A percentile compares a stretch with the other conserved stretches of the same genome.
Evolutionary conservation across 2,113 vertebrate genomes (phyloP).

Genomic region (Grantiella picta): DNA sequence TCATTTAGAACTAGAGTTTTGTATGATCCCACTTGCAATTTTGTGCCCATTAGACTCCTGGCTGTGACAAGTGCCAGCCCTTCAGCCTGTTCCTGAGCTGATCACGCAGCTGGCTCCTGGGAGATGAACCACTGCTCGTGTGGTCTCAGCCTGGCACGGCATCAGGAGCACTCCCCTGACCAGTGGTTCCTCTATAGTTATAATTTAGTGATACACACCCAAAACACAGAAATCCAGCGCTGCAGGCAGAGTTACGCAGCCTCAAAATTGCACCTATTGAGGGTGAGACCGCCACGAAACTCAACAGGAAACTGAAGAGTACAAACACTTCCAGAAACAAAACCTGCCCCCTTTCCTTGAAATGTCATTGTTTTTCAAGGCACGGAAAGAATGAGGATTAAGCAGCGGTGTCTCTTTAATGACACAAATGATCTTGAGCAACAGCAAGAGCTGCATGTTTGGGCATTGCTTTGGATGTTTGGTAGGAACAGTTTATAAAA

Average conservation of each 20-base stretch:
- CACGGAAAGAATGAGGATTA: not conserved
- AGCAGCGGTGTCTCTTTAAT: not conserved
- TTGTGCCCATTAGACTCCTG: not conserved
- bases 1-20: not conserved
- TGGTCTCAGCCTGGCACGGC: not conserved
- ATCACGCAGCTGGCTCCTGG: not conserved
- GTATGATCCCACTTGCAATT: not conserved
- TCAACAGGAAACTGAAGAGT: not conserved
- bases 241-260: not conserved
- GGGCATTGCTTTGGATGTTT: not conserved
- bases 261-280: not conserved
- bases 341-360: not conserved
- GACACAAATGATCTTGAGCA: conserved; percentile 1
- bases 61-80: not conserved
- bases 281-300: not conserved
- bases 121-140: not conserved
- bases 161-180: not conserved
- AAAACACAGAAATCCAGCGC: not conserved
- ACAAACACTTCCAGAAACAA: conserved; percentile 11
- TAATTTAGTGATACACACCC: not conserved
- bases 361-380: not conserved
- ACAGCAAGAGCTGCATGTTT: not conserved
- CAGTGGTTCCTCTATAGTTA: not conserved
- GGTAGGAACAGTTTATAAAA: not conserved
- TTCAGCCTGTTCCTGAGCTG: not conserved